Base-by-base conservation (phyloP, 2,113 vertebrate species). In the Galeopterus variegatus region DNA sequence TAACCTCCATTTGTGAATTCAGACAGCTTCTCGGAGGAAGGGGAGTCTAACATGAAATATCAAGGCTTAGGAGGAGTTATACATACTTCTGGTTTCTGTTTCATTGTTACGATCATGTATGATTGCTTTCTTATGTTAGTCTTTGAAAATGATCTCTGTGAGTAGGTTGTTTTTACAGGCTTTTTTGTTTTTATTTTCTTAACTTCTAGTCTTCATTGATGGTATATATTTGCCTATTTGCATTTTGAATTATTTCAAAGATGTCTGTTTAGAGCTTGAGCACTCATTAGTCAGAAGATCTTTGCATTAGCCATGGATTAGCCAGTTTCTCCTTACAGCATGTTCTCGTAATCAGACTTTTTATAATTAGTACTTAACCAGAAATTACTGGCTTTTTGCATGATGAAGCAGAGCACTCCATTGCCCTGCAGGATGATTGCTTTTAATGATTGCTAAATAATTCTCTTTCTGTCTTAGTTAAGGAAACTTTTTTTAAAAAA, bases 391-490 rank as follows among this genome's bases (percentile, higher is more conserved):
- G 60, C 65, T 93, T 89, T 97, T 84, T 92, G 73, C 79, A 62
- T 92, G 69, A 83, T 83, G 94, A 95, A 93, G 50, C 76, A 92
- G 84, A 96, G 90, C n/a, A 62, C 88, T 73, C 48, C 33, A 69
- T 69, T 92, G 88, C 77, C 70, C 93, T 96, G 52, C 45, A 83
- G 24, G n/a, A 67, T 97, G 83, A 77, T 95, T 96, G 60, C 62
- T 95, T 95, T 92, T 89, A 97, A 73, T 86, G 81, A 95, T 90
- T 94, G 60, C 80, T 90, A 67, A 92, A 92, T 93, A 17, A 95
- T 83, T 94, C 48, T 92, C 69, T 92, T 88, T 97, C 80, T 84
- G 23, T 67, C 90, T 92, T 81, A 79, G 54, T 94, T 92, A 90
- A 93, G n/a, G 58, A 52, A 72, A 92, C 50, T 95, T 88, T 93